Base-by-base conservation (phyloP, 30 jellyfish, hydroid and myxozoan species). In the Turritopsis dohrnii region DNA sequence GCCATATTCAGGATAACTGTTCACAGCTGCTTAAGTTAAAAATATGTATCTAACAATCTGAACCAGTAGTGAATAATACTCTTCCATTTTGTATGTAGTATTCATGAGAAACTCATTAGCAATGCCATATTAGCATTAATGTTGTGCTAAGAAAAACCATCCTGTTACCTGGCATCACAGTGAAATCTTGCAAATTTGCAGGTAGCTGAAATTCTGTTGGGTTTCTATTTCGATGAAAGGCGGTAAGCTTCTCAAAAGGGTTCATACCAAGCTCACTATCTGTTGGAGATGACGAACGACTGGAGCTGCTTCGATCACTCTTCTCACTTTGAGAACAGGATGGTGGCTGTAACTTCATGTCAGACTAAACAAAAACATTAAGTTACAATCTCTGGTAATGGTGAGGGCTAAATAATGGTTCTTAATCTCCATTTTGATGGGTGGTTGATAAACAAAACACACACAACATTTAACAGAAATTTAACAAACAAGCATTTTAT, bases 151-250 rank as follows among this genome's bases (percentile, higher is more conserved):
- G 60, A 41, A 69, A 16, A 16, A 22, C 8, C 5, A 69, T 1
- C 77, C 9, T 28, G 7, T 23, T 71, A 92, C 98, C 99, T 24
- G 99, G 96, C 89, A 94, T 90, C 8, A 94, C 92, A 22, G 96
- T 85, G 85, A 94, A 94, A 53, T 89, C 91, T 94, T 94, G 96
- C 75, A 89, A 77, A 65, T 87, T 93, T 24, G 52, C 24, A 1
- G 99, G 99, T 13, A 94, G 90, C 76, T 76, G 87, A 81, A 94
- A 94, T 84, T 94, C 99, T 81, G 54, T 87, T 75, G 99, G 99
- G 66, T 94, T 94, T 76, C 84, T 94, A 73, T 89, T 89, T 69
- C 84, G 90, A 83, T 75, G 84, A 26, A 83, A 52, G 69, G 96
- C 89, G 19, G 97, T 79, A 52, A 94, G 89, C 22, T 77, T 82